Conservation (phyloP, 2,113 vertebrate species). For the Peucedramus taeniatus region DNA sequence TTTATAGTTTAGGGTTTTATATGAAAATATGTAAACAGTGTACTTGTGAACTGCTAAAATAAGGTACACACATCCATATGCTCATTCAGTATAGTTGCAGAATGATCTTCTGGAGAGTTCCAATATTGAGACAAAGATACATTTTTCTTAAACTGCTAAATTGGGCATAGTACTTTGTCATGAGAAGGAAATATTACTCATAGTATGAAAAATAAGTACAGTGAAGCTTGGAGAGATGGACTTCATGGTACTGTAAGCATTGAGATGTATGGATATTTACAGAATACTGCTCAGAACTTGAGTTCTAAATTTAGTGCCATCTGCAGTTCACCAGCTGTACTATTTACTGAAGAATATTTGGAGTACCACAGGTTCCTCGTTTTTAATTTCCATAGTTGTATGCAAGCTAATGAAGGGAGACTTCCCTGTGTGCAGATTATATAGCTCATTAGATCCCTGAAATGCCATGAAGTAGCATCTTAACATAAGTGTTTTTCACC, state of each 20-base stretch:
- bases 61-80: neutral
- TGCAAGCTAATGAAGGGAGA: neutral
- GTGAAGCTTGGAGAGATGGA: neutral
- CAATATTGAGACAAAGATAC: neutral
- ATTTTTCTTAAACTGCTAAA: neutral
- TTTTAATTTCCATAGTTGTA: neutral
- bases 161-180: neutral
- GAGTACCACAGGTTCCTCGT: neutral
- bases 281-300: neutral
- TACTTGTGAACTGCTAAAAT: neutral
- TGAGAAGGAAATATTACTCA: neutral
- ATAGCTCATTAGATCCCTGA: neutral
- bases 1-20: neutral
- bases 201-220: neutral
- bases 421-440: neutral
- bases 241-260: neutral
- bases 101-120: neutral
- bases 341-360: conserved; percentile 13
- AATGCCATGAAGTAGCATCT: conserved; percentile 6
- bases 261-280: neutral
- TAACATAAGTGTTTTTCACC: neutral
- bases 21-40: neutral
- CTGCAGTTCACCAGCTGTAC: conserved; percentile 32
- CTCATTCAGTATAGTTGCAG: neutral
- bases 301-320: conserved; percentile 8